These are phyloP conservation scores for Epistrophe eligans DNA, from an alignment of 2,888 invertebrate species.

Conservation along the genomic window DNA sequence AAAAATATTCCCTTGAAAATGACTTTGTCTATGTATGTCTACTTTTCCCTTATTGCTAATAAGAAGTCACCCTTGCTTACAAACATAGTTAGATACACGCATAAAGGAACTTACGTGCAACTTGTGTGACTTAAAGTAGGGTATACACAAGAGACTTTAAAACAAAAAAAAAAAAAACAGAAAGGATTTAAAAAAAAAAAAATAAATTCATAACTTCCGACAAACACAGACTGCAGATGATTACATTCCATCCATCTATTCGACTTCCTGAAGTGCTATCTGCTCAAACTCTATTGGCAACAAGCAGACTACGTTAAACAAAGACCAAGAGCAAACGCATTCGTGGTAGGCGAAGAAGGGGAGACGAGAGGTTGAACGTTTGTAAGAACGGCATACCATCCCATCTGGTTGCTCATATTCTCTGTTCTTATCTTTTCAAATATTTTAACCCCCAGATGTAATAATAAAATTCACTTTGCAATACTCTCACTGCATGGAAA, in stretches of 20 bases:
- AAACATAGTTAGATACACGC: conserved; percentile 4
- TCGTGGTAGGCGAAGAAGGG: neutral
- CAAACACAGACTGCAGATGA: conserved; percentile 66
- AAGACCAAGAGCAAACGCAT: conserved; percentile 37
- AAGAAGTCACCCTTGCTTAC: conserved; percentile 15
- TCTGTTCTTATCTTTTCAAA: conserved; percentile 39
- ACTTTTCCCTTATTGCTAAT: neutral
- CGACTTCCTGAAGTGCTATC: conserved; percentile 46
- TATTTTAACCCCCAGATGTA: conserved; percentile 57
- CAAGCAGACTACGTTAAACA: conserved; percentile 33
- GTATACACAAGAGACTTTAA: conserved; percentile 1
- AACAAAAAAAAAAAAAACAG: neutral
- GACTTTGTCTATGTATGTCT: conserved; percentile 6
- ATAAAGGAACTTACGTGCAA: conserved; percentile 51
- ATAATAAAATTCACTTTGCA: conserved; percentile 74
- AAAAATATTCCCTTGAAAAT: conserved; percentile 29
- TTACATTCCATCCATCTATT: conserved; percentile 72
- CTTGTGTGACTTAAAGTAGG: conserved; percentile 28
- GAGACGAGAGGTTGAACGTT: neutral
- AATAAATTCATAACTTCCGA: conserved; percentile 66
- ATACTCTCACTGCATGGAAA: conserved; percentile 60
- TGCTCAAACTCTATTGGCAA: conserved; percentile 38
- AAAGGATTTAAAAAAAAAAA: conserved; percentile 28
- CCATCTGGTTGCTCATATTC: conserved; percentile 36
- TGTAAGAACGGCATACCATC: neutral